A percentile compares a stretch with the other conserved stretches of the same genome.
Evolutionary conservation across 2,113 vertebrate genomes (phyloP).

Genomic region (Naja naja): DNA sequence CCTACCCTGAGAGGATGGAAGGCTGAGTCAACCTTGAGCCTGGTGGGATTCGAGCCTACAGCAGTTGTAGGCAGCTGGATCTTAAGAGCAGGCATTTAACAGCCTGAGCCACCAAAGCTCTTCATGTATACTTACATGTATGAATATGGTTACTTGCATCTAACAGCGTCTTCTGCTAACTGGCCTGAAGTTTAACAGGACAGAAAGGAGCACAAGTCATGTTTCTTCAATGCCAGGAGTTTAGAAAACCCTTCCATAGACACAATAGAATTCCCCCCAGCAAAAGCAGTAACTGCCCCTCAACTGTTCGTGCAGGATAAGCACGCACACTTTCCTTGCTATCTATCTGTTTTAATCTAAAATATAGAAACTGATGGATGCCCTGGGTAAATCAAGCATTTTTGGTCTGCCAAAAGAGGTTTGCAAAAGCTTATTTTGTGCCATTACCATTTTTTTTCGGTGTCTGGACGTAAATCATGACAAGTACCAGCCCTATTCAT

Average conservation of each 20-base stretch:
- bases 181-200: conserved; percentile 30
- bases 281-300: conserved; percentile 51
- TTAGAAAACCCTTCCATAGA: conserved; percentile 21
- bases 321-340: conserved; percentile 68
- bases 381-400: conserved; percentile 75
- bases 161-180: conserved; percentile 62
- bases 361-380: conserved; percentile 68
- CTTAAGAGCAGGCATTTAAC: no score
- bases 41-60: no score
- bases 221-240: conserved; percentile 44
- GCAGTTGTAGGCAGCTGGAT: no score
- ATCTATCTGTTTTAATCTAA: conserved; percentile 76
- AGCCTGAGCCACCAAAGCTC: no score
- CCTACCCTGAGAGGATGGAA: no score
- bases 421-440: conserved; percentile 73
- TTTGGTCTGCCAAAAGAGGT: conserved; percentile 69
- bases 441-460: conserved; percentile 72
- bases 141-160: background rate
- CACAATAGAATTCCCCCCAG: conserved; percentile 42
- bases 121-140: no score
- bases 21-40: no score
- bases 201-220: background rate
- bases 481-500: conserved; percentile 71
- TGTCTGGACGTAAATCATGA: conserved; percentile 74
- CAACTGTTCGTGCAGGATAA: background rate